Conservation (phyloP, 2,113 vertebrate genomes). For the Thermophis baileyi region DNA sequence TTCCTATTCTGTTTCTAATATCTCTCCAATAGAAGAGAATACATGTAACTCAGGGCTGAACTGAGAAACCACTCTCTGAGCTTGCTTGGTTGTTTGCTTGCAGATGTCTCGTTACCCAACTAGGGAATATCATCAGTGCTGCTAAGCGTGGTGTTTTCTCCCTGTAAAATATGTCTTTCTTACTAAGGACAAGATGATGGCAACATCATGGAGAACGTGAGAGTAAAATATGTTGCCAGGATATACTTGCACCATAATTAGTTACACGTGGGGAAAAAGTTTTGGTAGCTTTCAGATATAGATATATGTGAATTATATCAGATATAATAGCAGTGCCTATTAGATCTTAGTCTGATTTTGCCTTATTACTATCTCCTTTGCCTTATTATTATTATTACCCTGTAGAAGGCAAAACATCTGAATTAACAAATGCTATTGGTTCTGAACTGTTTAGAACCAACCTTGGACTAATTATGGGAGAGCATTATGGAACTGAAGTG, state of each 20-base stretch:
- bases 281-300: not conserved
- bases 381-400: not conserved
- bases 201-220: not conserved
- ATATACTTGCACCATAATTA: not conserved
- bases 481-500: not conserved
- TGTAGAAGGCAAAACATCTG: not conserved
- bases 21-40: too few species aligned
- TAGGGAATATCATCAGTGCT: too few species aligned
- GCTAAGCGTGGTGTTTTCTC: too few species aligned
- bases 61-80: too few species aligned
- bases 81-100: too few species aligned
- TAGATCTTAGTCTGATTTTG: not conserved
- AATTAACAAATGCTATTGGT: not conserved
- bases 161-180: not conserved
- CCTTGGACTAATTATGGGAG: not conserved
- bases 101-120: too few species aligned
- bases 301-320: not conserved
- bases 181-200: not conserved
- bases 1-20: too few species aligned
- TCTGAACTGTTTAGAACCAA: not conserved
- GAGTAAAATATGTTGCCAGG: not conserved
- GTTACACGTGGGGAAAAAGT: not conserved
- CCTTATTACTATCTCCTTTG: too few species aligned
- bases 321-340: not conserved
- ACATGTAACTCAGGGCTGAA: too few species aligned